phyloP scores from a whole-genome alignment of 2,888 invertebrate species.

The Tipula lateralis region DNA sequence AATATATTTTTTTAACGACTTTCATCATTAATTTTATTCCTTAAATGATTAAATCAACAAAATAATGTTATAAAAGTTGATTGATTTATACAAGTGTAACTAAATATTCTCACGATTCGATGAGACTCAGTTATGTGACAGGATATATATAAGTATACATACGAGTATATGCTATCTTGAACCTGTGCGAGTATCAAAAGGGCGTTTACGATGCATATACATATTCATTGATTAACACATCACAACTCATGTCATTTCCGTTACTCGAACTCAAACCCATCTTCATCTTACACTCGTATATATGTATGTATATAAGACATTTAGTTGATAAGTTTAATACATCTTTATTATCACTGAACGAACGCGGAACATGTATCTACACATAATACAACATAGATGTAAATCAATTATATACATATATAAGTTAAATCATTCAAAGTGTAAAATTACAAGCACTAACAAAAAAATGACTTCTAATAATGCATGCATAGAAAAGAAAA shows the following conservation, averaged over 20 bases:
- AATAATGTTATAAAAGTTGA: not conserved
- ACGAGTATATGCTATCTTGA: not conserved
- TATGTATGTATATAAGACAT: not conserved
- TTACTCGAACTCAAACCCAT: not conserved
- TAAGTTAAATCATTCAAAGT: slow-evolving; percentile 19
- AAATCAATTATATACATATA: not conserved
- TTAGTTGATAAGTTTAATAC: not conserved
- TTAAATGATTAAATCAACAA: not conserved
- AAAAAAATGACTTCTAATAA: not conserved
- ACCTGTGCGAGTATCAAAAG: not conserved
- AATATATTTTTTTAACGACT: not conserved
- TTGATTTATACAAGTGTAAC: not conserved
- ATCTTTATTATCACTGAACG: too few relatives aligned
- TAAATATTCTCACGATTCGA: not conserved
- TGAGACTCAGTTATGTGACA: not conserved
- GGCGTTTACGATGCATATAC: too few relatives aligned
- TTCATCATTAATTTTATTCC: not conserved
- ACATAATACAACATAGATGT: not conserved
- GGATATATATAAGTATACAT: not conserved
- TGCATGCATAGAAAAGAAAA: not conserved
- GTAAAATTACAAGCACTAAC: not conserved
- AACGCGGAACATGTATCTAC: too few relatives aligned
- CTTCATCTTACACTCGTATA: not conserved
- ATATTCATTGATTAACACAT: not conserved
- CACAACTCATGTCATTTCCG: not conserved